phyloP scores from a whole-genome alignment of 2,888 invertebrate species.

The Sarcophaga carnaria region DNA sequence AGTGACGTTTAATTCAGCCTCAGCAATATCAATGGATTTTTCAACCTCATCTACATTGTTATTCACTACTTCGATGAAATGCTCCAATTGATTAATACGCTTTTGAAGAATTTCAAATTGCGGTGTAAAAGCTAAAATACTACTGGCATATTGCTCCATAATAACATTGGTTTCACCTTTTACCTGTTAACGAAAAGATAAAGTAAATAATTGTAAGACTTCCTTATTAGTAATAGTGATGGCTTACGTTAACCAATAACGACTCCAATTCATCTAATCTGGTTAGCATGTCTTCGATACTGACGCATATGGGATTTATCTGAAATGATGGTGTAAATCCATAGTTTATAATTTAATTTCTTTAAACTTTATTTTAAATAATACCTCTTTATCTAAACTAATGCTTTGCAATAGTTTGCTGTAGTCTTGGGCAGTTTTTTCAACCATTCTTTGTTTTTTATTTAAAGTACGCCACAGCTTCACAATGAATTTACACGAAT shows the following conservation, averaged over 20 bases:
- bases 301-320: constrained; percentile 84
- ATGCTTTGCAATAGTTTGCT: constrained; percentile 83
- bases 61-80: constrained; percentile 83
- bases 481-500: background rate
- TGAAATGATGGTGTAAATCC: constrained; percentile 51
- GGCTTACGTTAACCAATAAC: constrained; percentile 84
- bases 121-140: constrained; percentile 83
- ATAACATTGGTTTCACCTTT: constrained; percentile 78
- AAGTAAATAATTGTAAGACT: background rate
- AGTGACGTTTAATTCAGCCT: constrained; percentile 84
- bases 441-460: constrained; percentile 79
- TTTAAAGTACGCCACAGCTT: background rate
- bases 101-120: constrained; percentile 83
- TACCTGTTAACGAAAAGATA: constrained; percentile 72
- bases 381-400: constrained; percentile 83
- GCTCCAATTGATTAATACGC: constrained; percentile 83
- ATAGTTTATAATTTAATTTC: background rate
- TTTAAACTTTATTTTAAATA: background rate
- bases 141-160: constrained; percentile 82
- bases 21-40: constrained; percentile 84
- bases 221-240: background rate
- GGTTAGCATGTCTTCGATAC: constrained; percentile 86
- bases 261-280: constrained; percentile 86
- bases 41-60: constrained; percentile 83
- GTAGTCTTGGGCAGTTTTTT: constrained; percentile 83